Base-by-base conservation (phyloP, 2,888 invertebrate genomes). In the Oscheius onirici region DNA sequence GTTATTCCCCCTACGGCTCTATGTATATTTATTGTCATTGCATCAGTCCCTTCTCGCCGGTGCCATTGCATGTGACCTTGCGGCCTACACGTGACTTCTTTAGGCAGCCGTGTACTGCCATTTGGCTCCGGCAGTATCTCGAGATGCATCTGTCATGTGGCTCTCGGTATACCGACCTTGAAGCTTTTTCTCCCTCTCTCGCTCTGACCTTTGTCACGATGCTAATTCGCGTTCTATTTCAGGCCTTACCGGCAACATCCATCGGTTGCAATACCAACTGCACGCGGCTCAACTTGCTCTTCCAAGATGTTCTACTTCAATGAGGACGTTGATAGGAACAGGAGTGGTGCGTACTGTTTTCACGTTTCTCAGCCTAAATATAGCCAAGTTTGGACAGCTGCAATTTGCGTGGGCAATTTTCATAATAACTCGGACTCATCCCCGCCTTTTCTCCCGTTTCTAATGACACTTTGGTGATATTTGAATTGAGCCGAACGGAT, bases 251-350 rank as follows among this genome's bases (percentile, higher is more conserved):
- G 67, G 67, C 54, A 68, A 68, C 55, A 68, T 68, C 67, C 28
- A 55, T 43, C 67, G 67, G 67, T 68, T 54, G 67, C 57, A 68
- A 54, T 68, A 41, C 67, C 67, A 57, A 68, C 67, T 54, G 67
- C 67, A 52, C 65, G 65, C 44, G 67, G 54, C 67, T 68, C 67
- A 68, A 68, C 67, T 68, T 68, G 54, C 67, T 52, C 57, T 68
- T 55, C 67, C 34, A 60, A 41, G 63, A 70, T 70, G 70, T 70
- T 70, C 54, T 70, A 70, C 51, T 63, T 70, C 61, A 61, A 70
- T 41, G 70, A 70, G 44, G 70, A 63, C 17, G 43, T 52, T 41
- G 28, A 26, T 24, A 52, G 63, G 17, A 46, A 55, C 41, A 46
- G 63, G n/a, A 22, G 40, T 41, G 58, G 58, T 58, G 6, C 2